Evolutionary conservation across 2,888 invertebrate species (phyloP).

Genomic region (Thelaira solivaga): DNA sequence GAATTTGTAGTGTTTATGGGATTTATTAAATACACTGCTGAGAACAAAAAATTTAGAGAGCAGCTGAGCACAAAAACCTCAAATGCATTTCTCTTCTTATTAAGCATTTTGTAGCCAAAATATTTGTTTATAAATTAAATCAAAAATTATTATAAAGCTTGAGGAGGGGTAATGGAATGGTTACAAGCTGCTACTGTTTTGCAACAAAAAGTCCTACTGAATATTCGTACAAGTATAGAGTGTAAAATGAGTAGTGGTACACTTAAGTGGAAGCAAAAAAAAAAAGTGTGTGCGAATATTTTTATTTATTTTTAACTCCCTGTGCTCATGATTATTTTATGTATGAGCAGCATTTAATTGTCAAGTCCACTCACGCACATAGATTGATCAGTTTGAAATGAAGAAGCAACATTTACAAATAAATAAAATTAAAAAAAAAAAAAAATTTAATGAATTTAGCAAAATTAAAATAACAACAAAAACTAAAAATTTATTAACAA

Average conservation of each 20-base stretch:
- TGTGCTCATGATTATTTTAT: constrained; percentile 8
- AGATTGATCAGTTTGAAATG: constrained; percentile 54
- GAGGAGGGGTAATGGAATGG: not conserved
- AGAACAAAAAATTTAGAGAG: constrained; percentile 1
- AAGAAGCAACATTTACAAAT: constrained; percentile 33
- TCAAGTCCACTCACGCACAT: constrained; percentile 59
- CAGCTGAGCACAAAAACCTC: not conserved
- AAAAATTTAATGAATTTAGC: constrained; percentile 42
- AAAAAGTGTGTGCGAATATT: constrained; percentile 39
- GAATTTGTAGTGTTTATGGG: constrained; percentile 1
- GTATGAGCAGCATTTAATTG: constrained; percentile 19
- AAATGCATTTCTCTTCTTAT: constrained; percentile 36
- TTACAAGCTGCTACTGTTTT: constrained; percentile 36
- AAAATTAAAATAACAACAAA: constrained; percentile 15
- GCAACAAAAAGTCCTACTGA: not conserved
- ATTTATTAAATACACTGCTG: constrained; percentile 17
- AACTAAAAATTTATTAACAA: constrained; percentile 32
- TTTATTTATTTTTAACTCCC: constrained; percentile 20
- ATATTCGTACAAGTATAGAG: constrained; percentile 17
- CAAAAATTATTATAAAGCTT: constrained; percentile 13
- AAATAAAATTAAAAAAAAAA: too few species aligned
- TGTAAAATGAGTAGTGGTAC: constrained; percentile 16
- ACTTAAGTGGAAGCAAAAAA: not conserved
- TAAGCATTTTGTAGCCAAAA: constrained; percentile 71
- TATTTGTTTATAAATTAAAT: constrained; percentile 65